Evolutionary conservation across 2,888 invertebrate species (phyloP).

Genomic region (Hermaeophaga mercurialis): DNA sequence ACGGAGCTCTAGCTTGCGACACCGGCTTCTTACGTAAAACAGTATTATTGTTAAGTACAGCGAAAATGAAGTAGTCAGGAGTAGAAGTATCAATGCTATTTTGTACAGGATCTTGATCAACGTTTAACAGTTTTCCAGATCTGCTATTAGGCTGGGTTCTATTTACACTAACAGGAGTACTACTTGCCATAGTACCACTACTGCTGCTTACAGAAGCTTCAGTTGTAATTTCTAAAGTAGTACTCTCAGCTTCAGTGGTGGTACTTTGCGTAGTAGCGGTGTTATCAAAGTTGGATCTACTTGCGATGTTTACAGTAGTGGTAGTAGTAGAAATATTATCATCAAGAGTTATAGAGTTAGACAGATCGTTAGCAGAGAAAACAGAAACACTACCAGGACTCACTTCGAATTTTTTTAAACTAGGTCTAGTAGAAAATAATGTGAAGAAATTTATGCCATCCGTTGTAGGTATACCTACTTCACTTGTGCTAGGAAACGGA

Average conservation of each 20-base stretch:
- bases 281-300: conserved; percentile 56
- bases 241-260: conserved; percentile 29
- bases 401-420: conserved; percentile 52
- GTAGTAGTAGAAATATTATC: conserved; percentile 62
- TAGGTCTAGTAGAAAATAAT: conserved; percentile 43
- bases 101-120: conserved; percentile 40
- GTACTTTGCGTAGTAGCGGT: conserved; percentile 39
- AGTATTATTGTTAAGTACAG: conserved; percentile 78
- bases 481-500: conserved; percentile 58
- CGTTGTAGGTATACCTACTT: conserved; percentile 55
- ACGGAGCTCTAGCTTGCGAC: conserved; percentile 70
- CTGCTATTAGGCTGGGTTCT: conserved; percentile 38
- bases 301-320: conserved; percentile 61
- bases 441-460: conserved; percentile 50
- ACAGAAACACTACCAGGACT: conserved; percentile 55
- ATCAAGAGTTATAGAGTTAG: conserved; percentile 58
- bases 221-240: conserved; percentile 15
- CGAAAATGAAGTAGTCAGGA: conserved; percentile 71
- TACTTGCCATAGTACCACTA: conserved; percentile 23
- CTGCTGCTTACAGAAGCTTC: neutral
- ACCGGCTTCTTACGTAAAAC: conserved; percentile 77
- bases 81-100: conserved; percentile 43
- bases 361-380: conserved; percentile 54
- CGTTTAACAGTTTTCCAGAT: conserved; percentile 46
- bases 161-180: conserved; percentile 30